These are phyloP conservation scores for Zapus hudsonius DNA, from an alignment of 2,113 vertebrate species.

Conservation along the genomic window DNA sequence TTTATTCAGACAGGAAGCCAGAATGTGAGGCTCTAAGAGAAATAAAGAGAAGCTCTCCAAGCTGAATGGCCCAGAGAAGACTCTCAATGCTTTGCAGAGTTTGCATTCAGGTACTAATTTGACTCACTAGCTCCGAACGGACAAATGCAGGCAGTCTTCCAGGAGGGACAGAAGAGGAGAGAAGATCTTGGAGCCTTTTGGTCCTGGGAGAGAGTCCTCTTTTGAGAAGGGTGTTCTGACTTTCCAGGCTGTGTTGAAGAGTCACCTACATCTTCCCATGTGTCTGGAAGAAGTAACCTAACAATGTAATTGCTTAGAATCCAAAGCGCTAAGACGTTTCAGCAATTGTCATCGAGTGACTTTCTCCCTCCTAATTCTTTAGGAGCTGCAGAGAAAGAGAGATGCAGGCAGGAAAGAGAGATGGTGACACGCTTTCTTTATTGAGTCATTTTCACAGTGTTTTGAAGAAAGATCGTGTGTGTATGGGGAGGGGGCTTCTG, in stretches of 20 bases:
- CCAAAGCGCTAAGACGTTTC: not conserved
- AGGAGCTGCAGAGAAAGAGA: too few relatives aligned
- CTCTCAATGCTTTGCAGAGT: constrained; percentile 19
- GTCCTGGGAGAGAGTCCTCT: not conserved
- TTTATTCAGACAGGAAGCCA: not conserved
- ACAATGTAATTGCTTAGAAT: not conserved
- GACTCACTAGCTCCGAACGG: not conserved
- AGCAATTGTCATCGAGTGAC: not conserved
- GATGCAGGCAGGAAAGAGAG: not conserved
- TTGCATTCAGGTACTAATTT: constrained; percentile 56
- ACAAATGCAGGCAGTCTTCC: constrained; percentile 48
- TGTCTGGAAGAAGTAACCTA: not conserved
- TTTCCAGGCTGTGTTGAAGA: not conserved
- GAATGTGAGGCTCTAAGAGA: not conserved
- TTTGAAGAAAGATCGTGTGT: not conserved
- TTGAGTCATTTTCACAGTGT: not conserved
- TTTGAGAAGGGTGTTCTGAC: not conserved
- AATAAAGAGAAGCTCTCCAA: not conserved
- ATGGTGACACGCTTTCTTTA: not conserved
- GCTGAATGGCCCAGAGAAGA: not conserved
- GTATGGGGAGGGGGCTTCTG: too few relatives aligned
- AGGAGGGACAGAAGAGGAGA: not conserved
- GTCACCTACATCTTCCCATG: not conserved
- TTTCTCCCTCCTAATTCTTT: not conserved
- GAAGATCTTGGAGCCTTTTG: not conserved